phyloP scores from a whole-genome alignment of 2,113 vertebrate genomes.

The Rhipidura dahli region DNA sequence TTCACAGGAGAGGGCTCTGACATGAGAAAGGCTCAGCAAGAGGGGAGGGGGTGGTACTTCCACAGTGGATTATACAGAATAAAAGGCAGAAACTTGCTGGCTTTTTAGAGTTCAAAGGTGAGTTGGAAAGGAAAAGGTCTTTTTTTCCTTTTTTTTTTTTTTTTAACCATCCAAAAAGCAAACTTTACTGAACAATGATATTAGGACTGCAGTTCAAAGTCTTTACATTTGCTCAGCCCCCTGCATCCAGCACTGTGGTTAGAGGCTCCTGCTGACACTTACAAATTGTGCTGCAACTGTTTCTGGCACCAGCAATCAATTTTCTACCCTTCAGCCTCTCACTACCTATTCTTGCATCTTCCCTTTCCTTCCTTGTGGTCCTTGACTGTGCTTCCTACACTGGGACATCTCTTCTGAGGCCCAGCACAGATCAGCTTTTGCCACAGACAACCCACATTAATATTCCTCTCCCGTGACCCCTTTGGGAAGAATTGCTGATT shows the following conservation, averaged over 20 bases:
- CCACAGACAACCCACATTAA: neutral
- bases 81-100: neutral
- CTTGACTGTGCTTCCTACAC: neutral
- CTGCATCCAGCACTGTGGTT: neutral
- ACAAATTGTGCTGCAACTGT: neutral
- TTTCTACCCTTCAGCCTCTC: neutral
- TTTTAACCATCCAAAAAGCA: neutral
- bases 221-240: neutral
- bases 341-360: neutral
- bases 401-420: neutral
- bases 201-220: neutral
- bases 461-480: neutral
- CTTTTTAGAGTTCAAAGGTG: neutral
- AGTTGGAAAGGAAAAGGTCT: neutral
- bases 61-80: neutral
- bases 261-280: neutral
- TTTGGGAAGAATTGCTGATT: neutral
- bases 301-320: neutral
- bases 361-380: neutral
- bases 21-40: neutral
- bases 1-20: neutral
- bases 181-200: neutral
- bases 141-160: accelerated
- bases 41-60: neutral
- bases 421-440: neutral